Evolutionary conservation across 2,888 invertebrate species (phyloP), one percentile per base, ranked within the genome.

Genomic region (Machimus atricapillus): DNA sequence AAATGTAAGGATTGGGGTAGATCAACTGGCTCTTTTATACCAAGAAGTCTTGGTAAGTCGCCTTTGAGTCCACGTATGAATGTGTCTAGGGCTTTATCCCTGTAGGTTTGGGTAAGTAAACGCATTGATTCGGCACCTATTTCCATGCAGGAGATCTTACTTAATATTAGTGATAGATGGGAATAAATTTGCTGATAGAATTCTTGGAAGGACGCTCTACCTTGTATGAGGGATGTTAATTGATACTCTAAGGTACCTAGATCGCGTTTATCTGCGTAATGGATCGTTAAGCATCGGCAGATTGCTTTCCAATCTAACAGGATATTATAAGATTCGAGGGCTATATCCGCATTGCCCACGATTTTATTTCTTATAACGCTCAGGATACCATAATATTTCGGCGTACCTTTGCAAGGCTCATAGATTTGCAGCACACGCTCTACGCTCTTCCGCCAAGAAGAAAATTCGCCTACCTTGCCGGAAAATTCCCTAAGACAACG

Each of bases 371-470:
- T 46, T 14, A 46, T 46, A 0, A 46, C 43, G 16, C 43, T 46
- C 12, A 46, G 16, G 5, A 46, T 46, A 5, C 43, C 43, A 4
- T 16, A 16, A 4, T 46, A 46, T 46, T 46, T 16, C 9, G 40
- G 40, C 0, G 40, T 40, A 2, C 16, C 43, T 12, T 46, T 46
- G 12, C 1, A 12, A 12, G 43, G 43, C 16, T 46, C 43, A 78
- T 88, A 87, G 6, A 87, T 73, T 76, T 74, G 76, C 8, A 89
- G 27, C 4, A 88, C 82, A 2, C 87, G 34, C 23, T 89, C 88
- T 16, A 88, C 88, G 66, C 87, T 87, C 82, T 87, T 87, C 9
- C 27, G 43, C 88, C 86, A 86, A 12, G 87, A 87, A 27, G 31
- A 58, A 31, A 82, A 87, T 58, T 88, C 81, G 19, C 76, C 31